These are phyloP conservation scores for Atherinosoma microstoma DNA, from an alignment of 2,797 vertebrate genomes.

Conservation along the genomic window DNA sequence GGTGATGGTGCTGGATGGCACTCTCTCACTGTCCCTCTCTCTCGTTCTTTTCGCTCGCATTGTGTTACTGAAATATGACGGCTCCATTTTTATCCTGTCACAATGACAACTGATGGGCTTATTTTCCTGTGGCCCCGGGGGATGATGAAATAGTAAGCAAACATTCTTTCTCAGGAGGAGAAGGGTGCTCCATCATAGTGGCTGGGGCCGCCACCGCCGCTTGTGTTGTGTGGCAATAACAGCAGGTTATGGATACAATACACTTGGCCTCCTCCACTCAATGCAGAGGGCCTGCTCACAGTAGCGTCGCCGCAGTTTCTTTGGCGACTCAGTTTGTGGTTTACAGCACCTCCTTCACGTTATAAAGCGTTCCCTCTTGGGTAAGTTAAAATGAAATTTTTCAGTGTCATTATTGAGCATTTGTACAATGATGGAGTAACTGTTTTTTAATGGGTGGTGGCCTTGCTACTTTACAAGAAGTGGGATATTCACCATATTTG, in stretches of 20 bases:
- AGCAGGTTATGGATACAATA: conserved; percentile 80
- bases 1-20: conserved; percentile 78
- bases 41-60: conserved; percentile 82
- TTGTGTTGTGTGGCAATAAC: conserved; percentile 82
- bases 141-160: conserved; percentile 99
- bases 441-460: conserved; percentile 1
- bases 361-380: conserved; percentile 34
- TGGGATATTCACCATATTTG: conserved; percentile 25
- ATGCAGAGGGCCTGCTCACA: conserved; percentile 62
- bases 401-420: conserved; percentile 19
- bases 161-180: conserved; percentile 92
- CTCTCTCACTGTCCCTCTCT: conserved; percentile 68
- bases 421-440: conserved; percentile 15
- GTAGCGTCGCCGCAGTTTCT: conserved; percentile 40
- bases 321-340: conserved; percentile 44
- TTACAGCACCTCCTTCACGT: conserved; percentile 45
- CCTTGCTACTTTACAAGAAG: conserved; percentile 21
- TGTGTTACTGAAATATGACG: conserved; percentile 99
- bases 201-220: conserved; percentile 77
- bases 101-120: conserved; percentile 99
- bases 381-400: conserved; percentile 44
- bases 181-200: conserved; percentile 91
- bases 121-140: conserved; percentile 95
- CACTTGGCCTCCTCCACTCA: conserved; percentile 78
- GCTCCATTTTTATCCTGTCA: conserved; percentile 99